Evolutionary conservation across 1,140 invertebrate species (phyloP), one percentile per base, ranked within the genome.

Genomic region (Plodia interpunctella): DNA sequence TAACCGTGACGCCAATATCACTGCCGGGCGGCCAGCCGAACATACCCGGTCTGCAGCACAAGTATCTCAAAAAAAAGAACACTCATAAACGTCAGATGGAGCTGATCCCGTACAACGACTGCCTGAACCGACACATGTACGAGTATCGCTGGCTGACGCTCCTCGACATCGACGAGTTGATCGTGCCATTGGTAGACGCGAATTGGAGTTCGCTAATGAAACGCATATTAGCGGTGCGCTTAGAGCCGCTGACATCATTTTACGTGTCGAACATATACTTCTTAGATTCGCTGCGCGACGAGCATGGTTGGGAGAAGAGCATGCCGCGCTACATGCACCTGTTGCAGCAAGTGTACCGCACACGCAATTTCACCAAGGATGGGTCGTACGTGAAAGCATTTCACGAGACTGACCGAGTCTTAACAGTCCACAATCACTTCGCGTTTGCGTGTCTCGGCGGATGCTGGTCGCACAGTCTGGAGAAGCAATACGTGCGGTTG

Each of bases 51-150:
- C 94, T 98, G 55, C 94, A 97, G 74, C 96, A 98, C 82, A 92
- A 97, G 82, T 98, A 97, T 72, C 90, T 98, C 5, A 95, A 95
- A 50, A 96, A 96, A 78, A 97, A 96, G 81, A 94, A 95, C 0
- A 98, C 96, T 74, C 94, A 97, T 83, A 98, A 98, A 80, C 90
- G 97, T 10, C 96, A 98, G 76, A 98, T 98, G 84, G 97, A 99
- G 83, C 91, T 99, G 35, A 98, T 99, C 68, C 97, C 98, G 0
- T 98, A 98, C 91, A 99, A 99, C 85, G 98, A 99, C 80, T 99
- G 98, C 76, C 91, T 99, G 5, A 98, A 99, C 88, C 95, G 97
- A 70, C 96, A 98, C 78, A 92, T 98, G 87, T 97, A 98, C 78
- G 91, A 94, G 44, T 98, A 98, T 81, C 93, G 97, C 55, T 98